A percentile compares a stretch with the other conserved stretches of the same genome.
Conservation (phyloP, 1,140 invertebrate species). For the Aporrectodea caliginosa region DNA sequence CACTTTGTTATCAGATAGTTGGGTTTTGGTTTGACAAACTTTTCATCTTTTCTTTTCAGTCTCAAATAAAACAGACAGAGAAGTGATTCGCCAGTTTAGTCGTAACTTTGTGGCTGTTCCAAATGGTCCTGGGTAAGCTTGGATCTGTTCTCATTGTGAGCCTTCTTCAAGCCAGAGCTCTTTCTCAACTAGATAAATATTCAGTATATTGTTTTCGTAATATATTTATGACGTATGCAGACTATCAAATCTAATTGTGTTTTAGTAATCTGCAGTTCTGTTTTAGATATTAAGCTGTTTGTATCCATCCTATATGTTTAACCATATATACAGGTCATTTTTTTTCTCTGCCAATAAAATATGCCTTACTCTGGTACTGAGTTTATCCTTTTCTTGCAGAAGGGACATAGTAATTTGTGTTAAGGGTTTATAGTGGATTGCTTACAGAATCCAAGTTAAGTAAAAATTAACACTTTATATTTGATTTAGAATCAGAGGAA, state of each 20-base stretch:
- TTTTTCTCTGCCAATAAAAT: too few species aligned
- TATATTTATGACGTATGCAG: not conserved
- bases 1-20: not conserved
- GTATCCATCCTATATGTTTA: too few species aligned
- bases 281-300: too few species aligned
- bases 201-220: not conserved
- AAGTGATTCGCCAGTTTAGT: not conserved
- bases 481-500: not conserved
- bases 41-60: not conserved
- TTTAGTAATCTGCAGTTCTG: too few species aligned
- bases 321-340: too few species aligned
- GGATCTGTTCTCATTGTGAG: not conserved
- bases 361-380: too few species aligned
- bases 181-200: not conserved
- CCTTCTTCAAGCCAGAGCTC: not conserved
- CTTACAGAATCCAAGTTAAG: not conserved
- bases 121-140: not conserved
- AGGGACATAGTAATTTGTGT: too few species aligned
- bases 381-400: too few species aligned
- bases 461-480: not conserved
- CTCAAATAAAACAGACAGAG: not conserved
- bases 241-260: not conserved
- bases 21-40: not conserved
- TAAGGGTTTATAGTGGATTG: not conserved
- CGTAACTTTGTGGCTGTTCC: not conserved